These are phyloP conservation scores for Craterocephalus amniculus DNA, from an alignment of 2,797 vertebrate genomes.

Conservation along the genomic window DNA sequence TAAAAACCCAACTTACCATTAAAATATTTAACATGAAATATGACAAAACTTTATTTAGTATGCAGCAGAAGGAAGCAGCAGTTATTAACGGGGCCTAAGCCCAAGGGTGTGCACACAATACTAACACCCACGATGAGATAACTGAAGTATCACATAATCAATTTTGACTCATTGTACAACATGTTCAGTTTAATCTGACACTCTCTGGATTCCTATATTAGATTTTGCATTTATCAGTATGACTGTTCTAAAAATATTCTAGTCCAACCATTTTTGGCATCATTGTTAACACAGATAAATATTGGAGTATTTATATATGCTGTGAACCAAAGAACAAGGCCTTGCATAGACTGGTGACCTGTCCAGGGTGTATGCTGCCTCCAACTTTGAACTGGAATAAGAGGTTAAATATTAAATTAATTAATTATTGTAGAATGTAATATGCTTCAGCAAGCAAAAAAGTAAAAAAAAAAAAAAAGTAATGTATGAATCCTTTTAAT, in stretches of 20 bases:
- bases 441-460: too few species aligned
- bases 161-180: constrained; percentile 13
- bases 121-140: constrained; percentile 6
- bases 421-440: too few species aligned
- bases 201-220: constrained; percentile 1
- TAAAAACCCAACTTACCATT: constrained; percentile 13
- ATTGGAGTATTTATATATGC: too few species aligned
- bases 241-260: neutral
- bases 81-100: constrained; percentile 35
- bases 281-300: neutral
- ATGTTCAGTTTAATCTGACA: constrained; percentile 8
- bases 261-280: neutral
- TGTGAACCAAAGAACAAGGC: too few species aligned
- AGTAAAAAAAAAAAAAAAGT: neutral
- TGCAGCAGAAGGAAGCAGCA: constrained; percentile 25
- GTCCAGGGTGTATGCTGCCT: too few species aligned
- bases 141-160: neutral
- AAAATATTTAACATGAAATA: constrained; percentile 42
- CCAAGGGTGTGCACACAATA: constrained; percentile 1
- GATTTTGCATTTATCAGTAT: neutral
- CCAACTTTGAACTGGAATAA: too few species aligned
- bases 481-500: neutral
- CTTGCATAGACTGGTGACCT: too few species aligned
- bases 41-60: constrained; percentile 38
- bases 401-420: too few species aligned